Percentiles rank a stretch among this genome's conserved stretches.
Conservation (phyloP, 2,113 vertebrate species). For the Semnornis frantzii region DNA sequence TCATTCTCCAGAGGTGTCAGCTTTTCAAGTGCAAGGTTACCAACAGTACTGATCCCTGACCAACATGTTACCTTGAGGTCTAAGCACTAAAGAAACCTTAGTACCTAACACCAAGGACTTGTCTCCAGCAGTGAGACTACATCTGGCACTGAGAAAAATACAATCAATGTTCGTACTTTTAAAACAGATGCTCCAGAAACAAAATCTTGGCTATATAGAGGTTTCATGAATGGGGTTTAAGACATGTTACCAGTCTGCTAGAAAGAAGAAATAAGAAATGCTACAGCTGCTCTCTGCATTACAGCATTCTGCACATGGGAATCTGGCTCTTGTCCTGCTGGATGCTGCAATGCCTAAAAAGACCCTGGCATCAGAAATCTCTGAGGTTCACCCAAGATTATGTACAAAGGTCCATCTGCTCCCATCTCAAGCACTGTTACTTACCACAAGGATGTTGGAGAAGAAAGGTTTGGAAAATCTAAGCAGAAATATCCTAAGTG, state of each 20-base stretch:
- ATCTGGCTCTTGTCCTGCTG: neutral
- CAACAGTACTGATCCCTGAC: slow-evolving; percentile 1
- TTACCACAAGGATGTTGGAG: neutral
- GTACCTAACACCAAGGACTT: neutral
- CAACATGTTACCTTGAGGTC: neutral
- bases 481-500: slow-evolving; percentile 14
- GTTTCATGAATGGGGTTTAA: neutral
- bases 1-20: neutral
- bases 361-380: neutral
- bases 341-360: neutral
- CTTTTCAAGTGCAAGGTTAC: slow-evolving; percentile 27
- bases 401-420: neutral
- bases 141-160: neutral
- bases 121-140: neutral
- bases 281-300: neutral
- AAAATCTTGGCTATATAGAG: neutral
- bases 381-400: neutral
- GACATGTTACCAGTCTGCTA: too few species aligned
- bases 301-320: neutral
- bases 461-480: slow-evolving; percentile 25
- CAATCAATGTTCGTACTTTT: neutral
- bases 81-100: neutral
- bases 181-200: neutral
- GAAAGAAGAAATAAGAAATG: neutral
- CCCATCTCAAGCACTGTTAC: neutral